Evolutionary conservation across 2,113 vertebrate species (phyloP).

Genomic region (Sapajus apella): DNA sequence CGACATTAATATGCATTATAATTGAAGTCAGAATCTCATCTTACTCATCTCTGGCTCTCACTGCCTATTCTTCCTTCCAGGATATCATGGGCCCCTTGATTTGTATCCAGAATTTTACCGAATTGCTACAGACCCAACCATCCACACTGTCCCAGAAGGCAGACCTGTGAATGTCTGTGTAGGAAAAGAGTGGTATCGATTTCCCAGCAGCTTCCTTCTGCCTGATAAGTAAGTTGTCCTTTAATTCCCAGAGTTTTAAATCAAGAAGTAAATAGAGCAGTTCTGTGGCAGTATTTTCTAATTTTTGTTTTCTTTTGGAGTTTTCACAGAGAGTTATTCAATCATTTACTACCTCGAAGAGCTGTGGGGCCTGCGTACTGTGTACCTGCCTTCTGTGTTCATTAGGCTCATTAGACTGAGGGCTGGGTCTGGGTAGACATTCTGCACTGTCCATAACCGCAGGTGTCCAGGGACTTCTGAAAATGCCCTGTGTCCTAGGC

Average conservation of each 20-base stretch:
- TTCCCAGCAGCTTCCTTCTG: constrained; percentile 97
- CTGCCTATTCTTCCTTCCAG: constrained; percentile 78
- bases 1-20: neutral
- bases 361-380: neutral
- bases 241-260: constrained; percentile 21
- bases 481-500: neutral
- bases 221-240: constrained; percentile 92
- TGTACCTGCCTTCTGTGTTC: neutral
- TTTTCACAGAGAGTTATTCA: constrained; percentile 1
- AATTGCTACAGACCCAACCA: constrained; percentile 92
- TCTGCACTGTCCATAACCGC: neutral
- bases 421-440: neutral
- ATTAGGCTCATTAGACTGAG: neutral
- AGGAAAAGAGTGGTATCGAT: constrained; percentile 98
- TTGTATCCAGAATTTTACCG: constrained; percentile 97
- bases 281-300: neutral
- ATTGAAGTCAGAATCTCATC: constrained; percentile 29
- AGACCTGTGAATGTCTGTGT: constrained; percentile 93
- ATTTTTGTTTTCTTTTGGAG: neutral
- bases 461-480: neutral
- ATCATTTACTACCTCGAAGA: neutral
- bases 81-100: constrained; percentile 97
- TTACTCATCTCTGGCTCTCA: constrained; percentile 12
- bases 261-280: neutral
- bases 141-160: constrained; percentile 93